These are phyloP conservation scores for Lagria hirta DNA, from an alignment of 2,888 invertebrate genomes.

Conservation along the genomic window DNA sequence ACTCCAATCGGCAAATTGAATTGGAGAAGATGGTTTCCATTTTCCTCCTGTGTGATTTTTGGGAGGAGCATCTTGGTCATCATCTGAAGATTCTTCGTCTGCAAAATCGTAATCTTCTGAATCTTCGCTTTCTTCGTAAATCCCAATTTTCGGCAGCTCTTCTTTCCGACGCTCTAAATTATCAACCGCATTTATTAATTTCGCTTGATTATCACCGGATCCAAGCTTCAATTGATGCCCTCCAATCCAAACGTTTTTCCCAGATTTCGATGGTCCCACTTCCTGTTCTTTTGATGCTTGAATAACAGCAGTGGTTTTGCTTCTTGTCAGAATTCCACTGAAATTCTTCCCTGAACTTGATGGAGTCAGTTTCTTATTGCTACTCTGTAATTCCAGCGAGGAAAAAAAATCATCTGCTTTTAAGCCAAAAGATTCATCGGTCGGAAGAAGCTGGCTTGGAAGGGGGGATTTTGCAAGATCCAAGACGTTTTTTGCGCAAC, in stretches of 20 bases:
- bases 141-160: slow-evolving; percentile 52
- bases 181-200: slow-evolving; percentile 66
- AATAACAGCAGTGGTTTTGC: slow-evolving; percentile 52
- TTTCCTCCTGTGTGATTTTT: slow-evolving; percentile 67
- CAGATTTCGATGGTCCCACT: slow-evolving; percentile 46
- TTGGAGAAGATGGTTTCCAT: slow-evolving; percentile 68
- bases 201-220: slow-evolving; percentile 62
- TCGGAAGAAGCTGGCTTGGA: slow-evolving; percentile 45
- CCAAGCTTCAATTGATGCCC: slow-evolving; percentile 60
- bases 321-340: slow-evolving; percentile 53
- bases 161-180: slow-evolving; percentile 64
- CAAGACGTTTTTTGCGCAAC: slow-evolving; percentile 58
- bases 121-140: slow-evolving; percentile 49
- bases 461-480: slow-evolving; percentile 45
- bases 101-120: slow-evolving; percentile 39
- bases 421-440: slow-evolving; percentile 61
- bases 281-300: slow-evolving; percentile 39
- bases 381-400: slow-evolving; percentile 77
- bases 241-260: slow-evolving; percentile 65
- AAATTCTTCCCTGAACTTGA: slow-evolving; percentile 55
- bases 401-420: slow-evolving; percentile 87
- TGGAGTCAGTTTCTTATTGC: slow-evolving; percentile 59
- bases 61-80: slow-evolving; percentile 56
- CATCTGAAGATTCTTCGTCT: slow-evolving; percentile 52
- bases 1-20: slow-evolving; percentile 59